A percentile compares a stretch with the other conserved stretches of the same genome.
Evolutionary conservation across 1,140 invertebrate genomes (phyloP).

Genomic region (Drosophila kurseongensis): DNA sequence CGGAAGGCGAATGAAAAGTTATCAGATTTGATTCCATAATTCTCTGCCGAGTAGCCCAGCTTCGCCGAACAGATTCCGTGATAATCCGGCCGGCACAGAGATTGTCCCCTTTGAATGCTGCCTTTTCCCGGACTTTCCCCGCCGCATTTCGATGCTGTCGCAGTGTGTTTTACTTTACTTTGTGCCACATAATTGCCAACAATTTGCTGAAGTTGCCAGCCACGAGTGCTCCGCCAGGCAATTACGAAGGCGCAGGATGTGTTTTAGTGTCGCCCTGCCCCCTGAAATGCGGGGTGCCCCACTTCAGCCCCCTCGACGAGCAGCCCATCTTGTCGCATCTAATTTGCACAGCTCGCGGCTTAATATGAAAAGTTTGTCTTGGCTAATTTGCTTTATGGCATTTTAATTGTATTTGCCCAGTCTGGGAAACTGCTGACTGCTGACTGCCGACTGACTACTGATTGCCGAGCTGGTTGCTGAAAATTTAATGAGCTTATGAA

Average conservation of each 20-base stretch:
- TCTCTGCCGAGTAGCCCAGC: background rate
- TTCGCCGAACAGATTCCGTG: background rate
- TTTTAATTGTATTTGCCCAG: conserved; percentile 81
- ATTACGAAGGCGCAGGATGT: conserved; percentile 76
- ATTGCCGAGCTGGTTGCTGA: conserved; percentile 53
- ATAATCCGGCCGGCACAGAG: conserved; percentile 21
- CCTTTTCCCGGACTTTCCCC: conserved; percentile 10
- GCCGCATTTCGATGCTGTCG: conserved; percentile 15
- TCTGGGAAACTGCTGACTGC: conserved; percentile 46
- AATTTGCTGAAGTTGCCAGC: conserved; percentile 81
- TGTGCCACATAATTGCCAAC: conserved; percentile 80
- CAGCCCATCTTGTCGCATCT: conserved; percentile 60
- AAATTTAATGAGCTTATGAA: conserved; percentile 81
- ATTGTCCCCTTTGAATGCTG: conserved; percentile 36
- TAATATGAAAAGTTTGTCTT: conserved; percentile 82
- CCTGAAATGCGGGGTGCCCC: conserved; percentile 9
- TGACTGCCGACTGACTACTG: conserved; percentile 46
- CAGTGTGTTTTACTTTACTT: conserved; percentile 61
- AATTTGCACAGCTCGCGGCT: conserved; percentile 74
- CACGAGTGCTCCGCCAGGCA: conserved; percentile 71
- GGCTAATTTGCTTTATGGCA: conserved; percentile 83
- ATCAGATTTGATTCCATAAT: conserved; percentile 3
- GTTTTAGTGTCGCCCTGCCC: conserved; percentile 62
- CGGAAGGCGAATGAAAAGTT: too few species aligned
- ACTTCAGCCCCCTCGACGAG: background rate